phyloP scores from a whole-genome alignment of 2,888 invertebrate genomes.

The Lasioglossum vierecki region DNA sequence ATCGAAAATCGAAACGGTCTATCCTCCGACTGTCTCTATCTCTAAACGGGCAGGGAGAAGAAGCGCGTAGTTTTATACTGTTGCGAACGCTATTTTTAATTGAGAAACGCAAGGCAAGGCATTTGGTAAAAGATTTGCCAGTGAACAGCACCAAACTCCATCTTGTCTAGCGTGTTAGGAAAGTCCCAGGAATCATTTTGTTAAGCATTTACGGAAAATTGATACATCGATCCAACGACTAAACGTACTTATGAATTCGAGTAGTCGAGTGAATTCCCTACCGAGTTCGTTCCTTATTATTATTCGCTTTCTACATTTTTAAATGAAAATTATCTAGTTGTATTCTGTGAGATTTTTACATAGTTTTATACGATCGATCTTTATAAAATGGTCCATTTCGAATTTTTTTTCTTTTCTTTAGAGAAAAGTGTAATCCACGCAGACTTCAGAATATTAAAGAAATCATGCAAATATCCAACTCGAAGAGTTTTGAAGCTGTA shows the following conservation, averaged over 20 bases:
- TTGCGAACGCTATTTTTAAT: background rate
- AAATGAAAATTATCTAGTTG: background rate
- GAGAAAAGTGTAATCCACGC: background rate
- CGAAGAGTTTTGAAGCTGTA: background rate
- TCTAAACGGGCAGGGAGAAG: background rate
- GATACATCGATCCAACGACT: background rate
- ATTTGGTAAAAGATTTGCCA: background rate
- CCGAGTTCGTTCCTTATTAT: background rate
- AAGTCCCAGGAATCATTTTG: background rate
- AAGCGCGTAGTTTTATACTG: background rate
- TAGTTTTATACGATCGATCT: background rate
- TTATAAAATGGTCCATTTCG: no score
- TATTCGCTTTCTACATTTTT: background rate
- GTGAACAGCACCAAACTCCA: conserved; percentile 13
- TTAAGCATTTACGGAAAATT: background rate
- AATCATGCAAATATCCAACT: background rate
- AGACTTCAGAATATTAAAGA: background rate
- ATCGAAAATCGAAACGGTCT: background rate
- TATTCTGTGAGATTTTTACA: background rate
- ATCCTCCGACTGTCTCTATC: background rate
- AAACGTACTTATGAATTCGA: background rate
- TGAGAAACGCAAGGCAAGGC: background rate
- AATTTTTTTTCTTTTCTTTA: background rate
- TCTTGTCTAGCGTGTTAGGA: conserved; percentile 1
- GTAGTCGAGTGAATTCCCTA: background rate